Evolutionary conservation across 2,888 invertebrate species (phyloP).

Genomic region (Diaprepes abbreviatus): DNA sequence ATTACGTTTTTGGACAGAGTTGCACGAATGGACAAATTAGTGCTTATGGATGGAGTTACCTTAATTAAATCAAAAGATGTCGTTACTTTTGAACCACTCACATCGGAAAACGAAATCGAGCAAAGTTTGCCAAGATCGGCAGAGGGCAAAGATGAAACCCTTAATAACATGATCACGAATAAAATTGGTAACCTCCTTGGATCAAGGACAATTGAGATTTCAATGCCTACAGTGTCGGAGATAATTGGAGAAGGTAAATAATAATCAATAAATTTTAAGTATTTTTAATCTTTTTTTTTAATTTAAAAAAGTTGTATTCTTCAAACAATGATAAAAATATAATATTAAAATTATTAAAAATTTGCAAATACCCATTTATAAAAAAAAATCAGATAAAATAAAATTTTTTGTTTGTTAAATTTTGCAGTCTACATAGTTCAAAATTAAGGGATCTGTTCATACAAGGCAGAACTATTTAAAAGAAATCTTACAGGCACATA

Average conservation of each 20-base stretch:
- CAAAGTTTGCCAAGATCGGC: slow-evolving; percentile 76
- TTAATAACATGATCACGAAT: slow-evolving; percentile 80
- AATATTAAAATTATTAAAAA: too few relatives aligned
- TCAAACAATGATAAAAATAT: too few relatives aligned
- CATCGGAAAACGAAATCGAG: slow-evolving; percentile 80
- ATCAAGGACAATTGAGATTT: slow-evolving; percentile 82
- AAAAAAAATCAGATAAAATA: too few relatives aligned
- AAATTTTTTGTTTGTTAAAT: too few relatives aligned
- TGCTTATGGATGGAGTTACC: slow-evolving; percentile 77
- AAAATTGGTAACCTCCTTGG: slow-evolving; percentile 80
- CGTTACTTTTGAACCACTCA: slow-evolving; percentile 70
- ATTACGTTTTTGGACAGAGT: slow-evolving; percentile 84
- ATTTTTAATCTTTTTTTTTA: too few relatives aligned
- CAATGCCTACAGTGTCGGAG: slow-evolving; percentile 81
- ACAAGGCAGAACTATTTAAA: too few relatives aligned
- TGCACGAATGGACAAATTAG: slow-evolving; percentile 76
- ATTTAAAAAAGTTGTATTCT: too few relatives aligned
- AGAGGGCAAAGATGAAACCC: slow-evolving; percentile 76
- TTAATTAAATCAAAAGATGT: slow-evolving; percentile 72
- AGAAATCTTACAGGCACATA: too few relatives aligned
- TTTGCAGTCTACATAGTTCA: too few relatives aligned
- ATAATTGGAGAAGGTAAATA: slow-evolving; percentile 81
- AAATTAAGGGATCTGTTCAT: too few relatives aligned
- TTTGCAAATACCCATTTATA: too few relatives aligned
- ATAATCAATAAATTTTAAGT: too few relatives aligned